Evolutionary conservation across 2,888 invertebrate species (phyloP), one percentile per base, ranked within the genome.

Genomic region (Nesidiocoris tenuis): DNA sequence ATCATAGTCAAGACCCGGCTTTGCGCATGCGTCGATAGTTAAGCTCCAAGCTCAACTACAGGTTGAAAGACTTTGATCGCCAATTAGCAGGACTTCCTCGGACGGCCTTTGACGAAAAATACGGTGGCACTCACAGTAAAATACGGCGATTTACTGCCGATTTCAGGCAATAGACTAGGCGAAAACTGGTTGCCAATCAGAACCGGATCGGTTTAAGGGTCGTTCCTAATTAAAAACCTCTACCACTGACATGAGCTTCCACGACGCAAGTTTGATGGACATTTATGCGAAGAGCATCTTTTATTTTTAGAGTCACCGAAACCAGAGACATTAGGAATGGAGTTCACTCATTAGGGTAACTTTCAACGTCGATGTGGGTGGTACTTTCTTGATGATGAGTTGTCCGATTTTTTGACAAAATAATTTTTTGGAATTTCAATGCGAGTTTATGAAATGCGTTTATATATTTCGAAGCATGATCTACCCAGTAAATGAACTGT

Each of bases 71-170:
- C 65, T 65, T 65, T 25, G 65, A 65, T 65, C 65, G 39, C 65
- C 65, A 65, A 65, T 65, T 65, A 65, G 65, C 25, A 18, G 39
- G 17, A 64, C 64, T 64, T 24, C 25, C 64, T 64, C 25, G 64
- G 24, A 25, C 23, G 18, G 25, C 18, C 64, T 39, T 39, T 39
- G 39, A 39, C 39, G 39, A 25, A 64, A 64, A 64, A 64, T 64
- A 64, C 64, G 23, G 24, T 23, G 64, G 64, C 64, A 64, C 25
- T 64, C 24, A 64, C 64, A 18, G 65, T 65, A 25, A 65, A 65
- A 65, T 65, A 65, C 39, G 65, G 39, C 39, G 65, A 65, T 65
- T 65, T 65, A 65, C 65, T 17, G 39, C 65, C 65, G 65, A 65
- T 65, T 65, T 65, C 39, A 39, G 12, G 39, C n/a, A n/a, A 39